Conservation (phyloP, 1,140 invertebrate genomes). For the Ostrea denselamellosa region DNA sequence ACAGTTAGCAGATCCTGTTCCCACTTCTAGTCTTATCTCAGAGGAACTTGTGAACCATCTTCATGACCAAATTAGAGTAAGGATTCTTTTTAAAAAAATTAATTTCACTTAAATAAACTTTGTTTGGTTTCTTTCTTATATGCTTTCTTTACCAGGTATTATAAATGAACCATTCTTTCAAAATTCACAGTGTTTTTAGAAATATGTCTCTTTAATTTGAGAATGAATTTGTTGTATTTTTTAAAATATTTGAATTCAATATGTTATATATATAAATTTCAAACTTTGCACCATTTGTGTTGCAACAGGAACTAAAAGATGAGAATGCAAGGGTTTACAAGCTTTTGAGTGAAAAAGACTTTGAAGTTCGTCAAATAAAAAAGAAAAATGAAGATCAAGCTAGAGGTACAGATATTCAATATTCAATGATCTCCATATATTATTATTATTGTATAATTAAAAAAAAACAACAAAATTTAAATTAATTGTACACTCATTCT, state of each 20-base stretch:
- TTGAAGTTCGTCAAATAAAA: slow-evolving; percentile 77
- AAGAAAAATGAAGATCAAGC: slow-evolving; percentile 75
- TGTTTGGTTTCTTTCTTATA: too few species aligned
- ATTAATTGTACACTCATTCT: not conserved
- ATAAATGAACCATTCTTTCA: too few species aligned
- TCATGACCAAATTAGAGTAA: slow-evolving; percentile 75
- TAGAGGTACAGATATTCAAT: slow-evolving; percentile 39
- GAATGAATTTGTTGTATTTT: not conserved
- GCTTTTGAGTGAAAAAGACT: slow-evolving; percentile 77
- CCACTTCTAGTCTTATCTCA: slow-evolving; percentile 66
- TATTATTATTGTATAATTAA: not conserved
- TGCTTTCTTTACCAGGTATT: too few species aligned
- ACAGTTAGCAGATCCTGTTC: slow-evolving; percentile 66
- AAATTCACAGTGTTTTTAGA: too few species aligned
- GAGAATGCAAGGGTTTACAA: slow-evolving; percentile 78
- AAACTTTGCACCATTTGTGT: not conserved
- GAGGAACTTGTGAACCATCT: slow-evolving; percentile 75
- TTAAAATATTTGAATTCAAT: not conserved
- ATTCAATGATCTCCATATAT: not conserved
- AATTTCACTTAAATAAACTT: too few species aligned
- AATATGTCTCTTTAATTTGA: not conserved
- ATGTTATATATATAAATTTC: not conserved
- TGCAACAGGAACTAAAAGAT: slow-evolving; percentile 77
- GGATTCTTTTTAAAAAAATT: not conserved
- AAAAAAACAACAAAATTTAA: not conserved